Evolutionary conservation across 2,797 vertebrate genomes (phyloP).

Genomic region (Zenarchopterus dispar): DNA sequence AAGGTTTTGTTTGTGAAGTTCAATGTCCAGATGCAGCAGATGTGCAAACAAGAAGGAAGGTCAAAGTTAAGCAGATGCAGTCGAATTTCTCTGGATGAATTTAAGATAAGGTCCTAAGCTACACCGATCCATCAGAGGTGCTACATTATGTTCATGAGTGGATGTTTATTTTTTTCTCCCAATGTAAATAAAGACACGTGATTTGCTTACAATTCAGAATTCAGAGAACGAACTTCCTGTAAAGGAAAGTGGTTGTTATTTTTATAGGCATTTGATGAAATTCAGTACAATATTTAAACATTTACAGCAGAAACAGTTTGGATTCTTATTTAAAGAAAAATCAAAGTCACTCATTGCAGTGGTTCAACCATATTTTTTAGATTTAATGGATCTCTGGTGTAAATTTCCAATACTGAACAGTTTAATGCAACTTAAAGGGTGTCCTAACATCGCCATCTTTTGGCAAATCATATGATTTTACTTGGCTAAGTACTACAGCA

Average conservation of each 20-base stretch:
- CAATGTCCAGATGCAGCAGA: slow-evolving; percentile 46
- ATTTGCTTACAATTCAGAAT: neutral
- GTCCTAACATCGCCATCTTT: slow-evolving; percentile 68
- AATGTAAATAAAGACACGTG: neutral
- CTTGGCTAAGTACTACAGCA: slow-evolving; percentile 63
- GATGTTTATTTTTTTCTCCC: neutral
- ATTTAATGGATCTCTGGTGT: slow-evolving; percentile 69
- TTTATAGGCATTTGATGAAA: slow-evolving; percentile 1
- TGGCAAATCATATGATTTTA: slow-evolving; percentile 62
- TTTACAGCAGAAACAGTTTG: neutral
- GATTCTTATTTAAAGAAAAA: neutral
- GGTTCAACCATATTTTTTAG: slow-evolving; percentile 46
- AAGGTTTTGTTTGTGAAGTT: slow-evolving; percentile 30
- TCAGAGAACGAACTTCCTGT: too few species aligned
- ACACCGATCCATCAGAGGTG: too few species aligned
- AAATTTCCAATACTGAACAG: slow-evolving; percentile 53
- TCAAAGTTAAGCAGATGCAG: slow-evolving; percentile 10
- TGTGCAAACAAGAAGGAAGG: slow-evolving; percentile 44
- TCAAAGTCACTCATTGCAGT: slow-evolving; percentile 13
- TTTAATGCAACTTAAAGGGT: slow-evolving; percentile 44
- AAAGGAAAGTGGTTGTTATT: too few species aligned
- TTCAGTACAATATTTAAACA: slow-evolving; percentile 14
- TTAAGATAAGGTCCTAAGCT: too few species aligned
- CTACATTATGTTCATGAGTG: too few species aligned
- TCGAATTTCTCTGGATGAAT: too few species aligned